A percentile compares a stretch with the other conserved stretches of the same genome.
These are phyloP conservation scores for Steatornis caripensis DNA, from an alignment of 2,113 vertebrate genomes.

Conservation along the genomic window DNA sequence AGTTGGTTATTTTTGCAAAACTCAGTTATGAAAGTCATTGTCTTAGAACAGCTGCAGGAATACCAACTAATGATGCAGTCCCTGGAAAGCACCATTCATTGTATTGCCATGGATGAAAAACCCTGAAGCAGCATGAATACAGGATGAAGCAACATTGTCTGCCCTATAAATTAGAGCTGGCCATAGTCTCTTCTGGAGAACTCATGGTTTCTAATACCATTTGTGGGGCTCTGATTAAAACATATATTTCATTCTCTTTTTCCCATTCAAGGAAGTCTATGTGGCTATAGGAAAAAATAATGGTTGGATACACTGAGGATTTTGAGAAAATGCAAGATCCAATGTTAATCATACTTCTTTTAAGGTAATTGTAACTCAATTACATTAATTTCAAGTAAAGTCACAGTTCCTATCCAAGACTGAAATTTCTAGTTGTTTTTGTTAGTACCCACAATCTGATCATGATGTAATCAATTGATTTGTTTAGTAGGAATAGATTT, in stretches of 20 bases:
- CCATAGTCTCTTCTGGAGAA: not conserved
- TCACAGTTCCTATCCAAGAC: not conserved
- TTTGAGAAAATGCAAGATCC: not conserved
- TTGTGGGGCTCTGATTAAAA: not conserved
- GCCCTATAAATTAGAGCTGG: not conserved
- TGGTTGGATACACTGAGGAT: not conserved
- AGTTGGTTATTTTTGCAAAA: not conserved
- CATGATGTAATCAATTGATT: not conserved
- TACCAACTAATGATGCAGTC: not conserved
- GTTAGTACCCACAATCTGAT: not conserved
- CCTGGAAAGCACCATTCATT: not conserved
- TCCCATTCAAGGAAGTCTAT: not conserved
- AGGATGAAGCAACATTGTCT: not conserved
- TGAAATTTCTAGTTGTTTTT: not conserved
- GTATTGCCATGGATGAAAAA: not conserved
- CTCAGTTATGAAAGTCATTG: not conserved
- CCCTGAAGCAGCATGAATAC: not conserved
- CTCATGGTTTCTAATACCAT: not conserved
- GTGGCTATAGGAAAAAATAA: not conserved
- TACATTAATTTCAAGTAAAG: not conserved
- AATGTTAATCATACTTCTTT: not conserved
- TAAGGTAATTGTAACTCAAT: not conserved
- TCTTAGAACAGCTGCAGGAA: not conserved
- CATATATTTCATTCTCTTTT: not conserved
- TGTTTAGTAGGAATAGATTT: not conserved